Base-by-base conservation (phyloP, 2,113 vertebrate genomes). In the Cisticola juncidis region DNA sequence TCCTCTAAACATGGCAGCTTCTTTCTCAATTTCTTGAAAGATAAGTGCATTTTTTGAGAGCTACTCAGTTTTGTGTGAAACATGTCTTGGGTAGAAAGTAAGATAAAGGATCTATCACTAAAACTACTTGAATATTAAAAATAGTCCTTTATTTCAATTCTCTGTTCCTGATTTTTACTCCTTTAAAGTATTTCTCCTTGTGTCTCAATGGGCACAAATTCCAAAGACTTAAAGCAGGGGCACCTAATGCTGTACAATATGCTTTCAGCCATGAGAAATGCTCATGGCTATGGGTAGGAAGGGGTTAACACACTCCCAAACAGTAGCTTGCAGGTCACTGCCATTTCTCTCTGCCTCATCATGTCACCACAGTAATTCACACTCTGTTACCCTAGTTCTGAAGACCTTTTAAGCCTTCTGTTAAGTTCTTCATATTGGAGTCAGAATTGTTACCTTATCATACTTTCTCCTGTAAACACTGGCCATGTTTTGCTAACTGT, bases 331-430 rank as follows among this genome's bases (percentile, higher is more conserved):
- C 60, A 84, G 91, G 94, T 71, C 92, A 92, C 44, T 84, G 56
- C 44, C 64, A 68, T 81, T 95, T 94, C 72, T 23, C 54, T 86
- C 44, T 84, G 58, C 60, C 68, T 92, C 73, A 81, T 68, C 60
- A 28, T 66, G 69, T 92, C 84, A 86, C 83, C 87, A 56, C 84
- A 78, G 93, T 84, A 91, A 64, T 92, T 92, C 72, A 94, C 54
- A 54, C 69, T 71, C 88, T 29, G 69, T n/a, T n/a, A n/a, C n/a
- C n/a, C n/a, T n/a, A n/a, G n/a, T n/a, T n/a, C n/a, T n/a, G n/a
- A n/a, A n/a, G n/a, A n/a, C n/a, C n/a, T n/a, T n/a, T n/a, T n/a
- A n/a, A n/a, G n/a, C n/a, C n/a, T n/a, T n/a, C n/a, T n/a, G n/a
- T n/a, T n/a, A n/a, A n/a, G n/a, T n/a, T n/a, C n/a, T n/a, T n/a